These are phyloP conservation scores for Luperina testacea DNA, from an alignment of 2,888 invertebrate species.

Conservation along the genomic window DNA sequence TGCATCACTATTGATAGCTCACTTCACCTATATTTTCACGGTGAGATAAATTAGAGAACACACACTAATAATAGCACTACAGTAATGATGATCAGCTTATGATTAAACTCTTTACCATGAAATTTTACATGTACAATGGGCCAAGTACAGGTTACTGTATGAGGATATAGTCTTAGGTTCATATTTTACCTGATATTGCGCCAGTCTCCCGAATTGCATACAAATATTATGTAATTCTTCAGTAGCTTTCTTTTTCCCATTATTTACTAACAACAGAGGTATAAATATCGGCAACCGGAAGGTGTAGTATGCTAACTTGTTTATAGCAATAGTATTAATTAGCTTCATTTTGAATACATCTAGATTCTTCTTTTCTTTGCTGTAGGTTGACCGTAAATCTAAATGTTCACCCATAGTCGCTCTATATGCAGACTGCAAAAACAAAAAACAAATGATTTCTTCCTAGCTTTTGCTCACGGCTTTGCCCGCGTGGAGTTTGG, in stretches of 20 bases:
- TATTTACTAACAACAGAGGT: constrained; percentile 35
- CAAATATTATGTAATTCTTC: constrained; percentile 36
- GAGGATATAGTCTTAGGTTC: neutral
- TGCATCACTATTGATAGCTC: no score
- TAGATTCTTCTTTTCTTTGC: neutral
- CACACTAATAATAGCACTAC: no score
- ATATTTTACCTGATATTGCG: constrained; percentile 39
- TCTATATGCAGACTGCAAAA: neutral
- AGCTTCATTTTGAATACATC: constrained; percentile 14
- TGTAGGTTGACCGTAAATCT: neutral
- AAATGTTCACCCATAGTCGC: neutral
- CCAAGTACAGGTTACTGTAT: neutral
- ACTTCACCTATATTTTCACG: no score
- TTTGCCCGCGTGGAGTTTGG: neutral
- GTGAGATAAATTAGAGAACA: no score
- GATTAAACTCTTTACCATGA: neutral
- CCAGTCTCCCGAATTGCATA: constrained; percentile 27
- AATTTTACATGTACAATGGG: neutral
- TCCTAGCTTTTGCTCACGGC: neutral
- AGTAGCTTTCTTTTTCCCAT: constrained; percentile 31
- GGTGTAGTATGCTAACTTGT: constrained; percentile 15
- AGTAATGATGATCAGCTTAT: neutral
- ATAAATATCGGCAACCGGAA: constrained; percentile 36
- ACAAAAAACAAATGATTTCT: neutral
- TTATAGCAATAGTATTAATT: constrained; percentile 2